Conservation (phyloP, 2,888 invertebrate genomes). For the Clanis bilineata region DNA sequence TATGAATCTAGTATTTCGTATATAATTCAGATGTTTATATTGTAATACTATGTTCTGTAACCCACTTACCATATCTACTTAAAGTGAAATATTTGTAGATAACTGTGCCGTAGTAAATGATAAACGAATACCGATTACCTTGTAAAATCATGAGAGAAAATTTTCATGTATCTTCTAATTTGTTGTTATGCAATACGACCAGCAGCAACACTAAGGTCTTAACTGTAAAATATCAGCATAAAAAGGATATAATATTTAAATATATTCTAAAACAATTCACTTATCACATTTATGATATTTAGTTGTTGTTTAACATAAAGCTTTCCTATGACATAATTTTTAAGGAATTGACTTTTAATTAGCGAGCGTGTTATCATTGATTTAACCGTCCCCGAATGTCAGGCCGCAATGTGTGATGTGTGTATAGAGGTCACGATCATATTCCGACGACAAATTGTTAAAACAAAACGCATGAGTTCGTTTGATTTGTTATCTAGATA, state of each 20-base stretch:
- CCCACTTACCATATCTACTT: not conserved
- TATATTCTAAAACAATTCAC: conserved; percentile 12
- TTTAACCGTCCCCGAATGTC: conserved; percentile 10
- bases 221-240: not conserved
- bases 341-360: conserved; percentile 11
- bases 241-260: conserved; percentile 2
- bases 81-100: not conserved
- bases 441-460: conserved; percentile 13
- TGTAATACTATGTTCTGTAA: not conserved
- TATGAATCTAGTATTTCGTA: no score
- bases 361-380: conserved; percentile 9
- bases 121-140: not conserved
- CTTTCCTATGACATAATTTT: conserved; percentile 14
- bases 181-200: not conserved
- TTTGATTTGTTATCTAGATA: not conserved
- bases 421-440: conserved; percentile 14
- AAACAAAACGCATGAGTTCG: not conserved
- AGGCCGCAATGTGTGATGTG: conserved; percentile 4
- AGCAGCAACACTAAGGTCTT: not conserved
- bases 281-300: conserved; percentile 1
- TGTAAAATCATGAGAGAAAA: conserved; percentile 9
- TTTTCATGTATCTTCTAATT: conserved; percentile 10
- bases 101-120: not conserved
- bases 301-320: not conserved
- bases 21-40: no score